Evolutionary conservation across 1,140 invertebrate species (phyloP), one percentile per base, ranked within the genome.

Genomic region (Lasioglossum albipes): DNA sequence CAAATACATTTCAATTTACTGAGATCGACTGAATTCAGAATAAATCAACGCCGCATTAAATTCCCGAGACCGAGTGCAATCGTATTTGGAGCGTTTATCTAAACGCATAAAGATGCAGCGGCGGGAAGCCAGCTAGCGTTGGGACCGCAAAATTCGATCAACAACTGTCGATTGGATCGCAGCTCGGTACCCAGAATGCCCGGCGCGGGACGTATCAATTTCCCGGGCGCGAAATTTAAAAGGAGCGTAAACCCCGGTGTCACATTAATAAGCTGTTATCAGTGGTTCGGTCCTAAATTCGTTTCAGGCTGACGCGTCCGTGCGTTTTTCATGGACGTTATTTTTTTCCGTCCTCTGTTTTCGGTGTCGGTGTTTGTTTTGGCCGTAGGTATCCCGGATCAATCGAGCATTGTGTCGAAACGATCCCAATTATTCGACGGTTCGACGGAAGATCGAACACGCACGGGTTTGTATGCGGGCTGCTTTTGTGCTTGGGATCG

Each of bases 401-500:
- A 62, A 75, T 75, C 72, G 72, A 20, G 64, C 57, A 69, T 75
- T 52, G 72, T 61, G 72, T 54, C 27, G 22, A 52, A 52, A 69
- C 79, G 7, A 64, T 68, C 61, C 42, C 72, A 80, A 75, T 80
- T 80, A 80, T 67, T 80, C n/a, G 52, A 67, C n/a, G 52, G 52
- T 20, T n/a, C 20, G 57, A 61, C 67, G 62, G 52, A 75, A 75
- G 79, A 80, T 80, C 79, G 79, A 69, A 75, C 79, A 62, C 7
- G 20, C 20, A 4, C 49, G 16, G 22, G 20, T 16, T 71, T 75
- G 66, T 80, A 70, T 16, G 13, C 18, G 18, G 64, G 42, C n/a
- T 69, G 79, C 79, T 75, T 80, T 80, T 75, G 72, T 75, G 68
- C 79, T 65, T 76, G 49, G 68, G 69, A 54, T 69, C 85, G 76